Percentiles rank a stretch among this genome's conserved stretches.
These are phyloP conservation scores for Babylonia areolata DNA, from an alignment of 1,140 invertebrate genomes.

Conservation along the genomic window DNA sequence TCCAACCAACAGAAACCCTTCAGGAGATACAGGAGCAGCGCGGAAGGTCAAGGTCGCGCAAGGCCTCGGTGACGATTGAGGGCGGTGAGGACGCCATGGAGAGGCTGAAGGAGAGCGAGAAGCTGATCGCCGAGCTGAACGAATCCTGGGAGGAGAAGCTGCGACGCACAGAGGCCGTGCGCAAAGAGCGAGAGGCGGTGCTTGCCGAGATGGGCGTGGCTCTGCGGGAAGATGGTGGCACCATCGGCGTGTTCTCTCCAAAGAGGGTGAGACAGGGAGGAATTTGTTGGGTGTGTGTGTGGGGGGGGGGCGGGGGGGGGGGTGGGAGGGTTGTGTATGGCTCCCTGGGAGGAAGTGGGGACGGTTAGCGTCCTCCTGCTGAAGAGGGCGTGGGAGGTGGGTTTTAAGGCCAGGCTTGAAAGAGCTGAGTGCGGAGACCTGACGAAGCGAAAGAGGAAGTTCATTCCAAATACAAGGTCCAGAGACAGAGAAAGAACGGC, in stretches of 20 bases:
- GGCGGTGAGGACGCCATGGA: slow-evolving; percentile 97
- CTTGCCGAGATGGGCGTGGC: slow-evolving; percentile 99
- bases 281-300: too few relatives aligned
- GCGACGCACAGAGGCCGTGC: slow-evolving; percentile 95
- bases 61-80: slow-evolving; percentile 77
- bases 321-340: too few relatives aligned
- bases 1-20: slow-evolving; percentile 52
- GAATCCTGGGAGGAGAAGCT: slow-evolving; percentile 99
- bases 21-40: slow-evolving; percentile 57
- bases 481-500: too few relatives aligned
- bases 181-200: slow-evolving; percentile 95
- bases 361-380: too few relatives aligned
- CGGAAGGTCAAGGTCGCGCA: slow-evolving; percentile 56
- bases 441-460: too few relatives aligned
- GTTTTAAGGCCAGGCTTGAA: too few relatives aligned
- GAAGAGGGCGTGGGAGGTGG: too few relatives aligned
- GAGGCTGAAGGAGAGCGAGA: slow-evolving; percentile 98
- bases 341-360: too few relatives aligned
- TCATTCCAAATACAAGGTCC: too few relatives aligned
- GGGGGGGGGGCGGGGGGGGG: too few relatives aligned
- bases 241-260: slow-evolving; percentile 98
- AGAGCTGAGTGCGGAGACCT: too few relatives aligned
- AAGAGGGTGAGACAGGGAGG: slow-evolving; percentile 92
- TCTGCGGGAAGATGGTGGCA: slow-evolving; percentile 96
- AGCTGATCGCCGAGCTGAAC: slow-evolving; percentile 99